phyloP scores from a whole-genome alignment of 2,888 invertebrate species.

The Cataglyphis albicans region DNA sequence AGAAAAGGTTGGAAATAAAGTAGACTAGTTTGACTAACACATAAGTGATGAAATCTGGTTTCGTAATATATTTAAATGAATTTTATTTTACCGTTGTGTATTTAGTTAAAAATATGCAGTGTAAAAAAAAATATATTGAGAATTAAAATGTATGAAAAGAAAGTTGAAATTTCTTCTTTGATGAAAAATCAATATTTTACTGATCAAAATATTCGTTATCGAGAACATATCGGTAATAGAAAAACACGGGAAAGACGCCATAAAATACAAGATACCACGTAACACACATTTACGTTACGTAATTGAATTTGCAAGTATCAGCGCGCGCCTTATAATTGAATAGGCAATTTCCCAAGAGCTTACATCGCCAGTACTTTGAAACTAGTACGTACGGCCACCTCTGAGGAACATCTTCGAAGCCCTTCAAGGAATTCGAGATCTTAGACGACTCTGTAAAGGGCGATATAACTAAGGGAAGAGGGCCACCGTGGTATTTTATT shows the following conservation, averaged over 20 bases:
- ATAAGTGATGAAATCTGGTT: neutral
- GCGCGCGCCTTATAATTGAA: conserved; percentile 51
- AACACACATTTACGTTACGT: conserved; percentile 42
- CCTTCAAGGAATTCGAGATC: conserved; percentile 59
- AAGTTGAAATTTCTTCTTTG: neutral
- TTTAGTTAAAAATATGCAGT: neutral
- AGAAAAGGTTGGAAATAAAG: conserved; percentile 27
- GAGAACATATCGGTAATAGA: neutral
- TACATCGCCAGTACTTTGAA: conserved; percentile 55
- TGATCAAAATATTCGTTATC: neutral
- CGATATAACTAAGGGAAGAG: conserved; percentile 59
- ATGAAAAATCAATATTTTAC: neutral
- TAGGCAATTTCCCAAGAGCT: conserved; percentile 57
- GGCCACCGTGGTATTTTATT: conserved; percentile 61
- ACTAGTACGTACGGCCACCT: conserved; percentile 46
- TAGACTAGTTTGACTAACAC: neutral
- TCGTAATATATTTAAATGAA: neutral
- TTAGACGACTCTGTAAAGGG: conserved; percentile 54
- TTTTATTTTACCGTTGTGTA: neutral
- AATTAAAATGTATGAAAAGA: neutral
- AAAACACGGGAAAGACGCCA: neutral
- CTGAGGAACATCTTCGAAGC: conserved; percentile 50
- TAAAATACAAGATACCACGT: conserved; percentile 32
- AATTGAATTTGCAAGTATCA: conserved; percentile 58
- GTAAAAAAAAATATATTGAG: neutral